Base-by-base conservation (phyloP, 2,113 vertebrate species). In the Montifringilla adamsi region DNA sequence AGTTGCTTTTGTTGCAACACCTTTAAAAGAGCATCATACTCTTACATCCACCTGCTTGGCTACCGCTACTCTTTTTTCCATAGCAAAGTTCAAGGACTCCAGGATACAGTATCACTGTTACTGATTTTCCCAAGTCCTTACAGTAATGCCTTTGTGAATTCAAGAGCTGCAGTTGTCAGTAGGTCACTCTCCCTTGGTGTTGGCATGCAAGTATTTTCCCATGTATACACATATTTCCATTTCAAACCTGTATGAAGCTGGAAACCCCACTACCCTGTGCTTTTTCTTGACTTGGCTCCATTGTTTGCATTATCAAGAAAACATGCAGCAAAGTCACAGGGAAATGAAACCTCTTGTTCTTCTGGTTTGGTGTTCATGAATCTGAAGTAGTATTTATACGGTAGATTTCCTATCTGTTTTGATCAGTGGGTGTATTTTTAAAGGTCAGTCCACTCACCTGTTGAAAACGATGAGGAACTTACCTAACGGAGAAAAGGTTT, bases 1-100 rank as follows among this genome's bases (percentile, higher is more conserved):
- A 64, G 68, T 75, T 81, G 80, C 63, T 90, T 92, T 89, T 93
- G 84, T 88, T 72, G 49, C 60, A 84, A 68, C 69, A 92, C 30
- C 73, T 93, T 92, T 83, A 62, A 84, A 95, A 73, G 59, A 94
- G 39, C 84, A 80, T 90, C 80, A 5, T 58, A 67, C 8, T 49
- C 37, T 50, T 82, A 28, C 33, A 55, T 67, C 89, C 91, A 72
- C 83, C 86, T 92, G 73, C 64, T 80, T 90, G 64, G 78, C 86
- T 84, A 27, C 70, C 0, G 0, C 56, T 49, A 35, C 30, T 64
- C 66, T 72, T 76, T 73, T 68, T 76, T 90, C 77, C 74, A 30
- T 39, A 56, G 52, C n/a, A 47, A 73, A 53, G 63, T 81, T 92
- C 53, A 56, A 59, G 59, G 75, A 64, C 35, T 81, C 56, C 8